Percentiles rank a stretch among this genome's conserved stretches.
These are phyloP conservation scores for Setophaga coronata DNA, from an alignment of 2,113 vertebrate genomes.

Conservation along the genomic window DNA sequence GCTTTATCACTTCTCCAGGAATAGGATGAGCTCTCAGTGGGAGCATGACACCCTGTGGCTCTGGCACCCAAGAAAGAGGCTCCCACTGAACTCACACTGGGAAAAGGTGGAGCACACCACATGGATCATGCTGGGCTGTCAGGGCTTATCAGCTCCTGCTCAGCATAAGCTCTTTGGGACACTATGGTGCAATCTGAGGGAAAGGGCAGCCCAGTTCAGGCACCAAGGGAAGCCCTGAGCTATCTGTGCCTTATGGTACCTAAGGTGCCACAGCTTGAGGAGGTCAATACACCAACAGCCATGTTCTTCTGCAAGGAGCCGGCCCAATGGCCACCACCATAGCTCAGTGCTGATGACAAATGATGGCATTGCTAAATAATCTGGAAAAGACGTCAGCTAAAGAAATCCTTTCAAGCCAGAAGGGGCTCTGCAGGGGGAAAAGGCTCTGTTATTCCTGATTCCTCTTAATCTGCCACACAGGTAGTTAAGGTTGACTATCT, in stretches of 20 bases:
- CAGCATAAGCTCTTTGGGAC: neutral
- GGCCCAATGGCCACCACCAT: neutral
- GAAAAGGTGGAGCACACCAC: neutral
- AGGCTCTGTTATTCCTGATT: neutral
- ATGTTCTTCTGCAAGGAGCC: neutral
- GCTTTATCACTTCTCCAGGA: neutral
- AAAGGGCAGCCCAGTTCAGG: accelerated
- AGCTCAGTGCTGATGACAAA: neutral
- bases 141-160: neutral
- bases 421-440: neutral
- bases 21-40: accelerated
- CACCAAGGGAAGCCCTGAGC: neutral
- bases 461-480: neutral
- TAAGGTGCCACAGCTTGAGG: neutral
- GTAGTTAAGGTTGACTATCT: neutral
- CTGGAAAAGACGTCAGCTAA: neutral
- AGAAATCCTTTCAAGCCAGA: neutral
- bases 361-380: neutral
- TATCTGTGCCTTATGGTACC: neutral
- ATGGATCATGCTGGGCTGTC: neutral
- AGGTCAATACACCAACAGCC: neutral
- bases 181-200: neutral
- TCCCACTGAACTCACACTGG: neutral
- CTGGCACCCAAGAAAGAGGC: neutral
- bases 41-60: accelerated